Conservation (phyloP, 2,888 invertebrate species). For the Euphydryas editha region DNA sequence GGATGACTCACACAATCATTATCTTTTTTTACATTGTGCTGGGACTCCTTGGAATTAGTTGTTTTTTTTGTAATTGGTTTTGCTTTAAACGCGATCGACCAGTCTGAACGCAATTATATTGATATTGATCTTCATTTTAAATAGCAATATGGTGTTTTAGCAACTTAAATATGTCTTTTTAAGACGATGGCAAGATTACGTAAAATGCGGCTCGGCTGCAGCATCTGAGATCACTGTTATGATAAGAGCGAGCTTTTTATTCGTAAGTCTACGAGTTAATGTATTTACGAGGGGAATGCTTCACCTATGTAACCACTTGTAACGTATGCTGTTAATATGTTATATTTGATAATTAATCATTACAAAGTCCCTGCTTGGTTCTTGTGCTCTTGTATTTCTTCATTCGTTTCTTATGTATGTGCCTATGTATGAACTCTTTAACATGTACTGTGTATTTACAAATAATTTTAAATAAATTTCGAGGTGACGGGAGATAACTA, state of each 20-base stretch:
- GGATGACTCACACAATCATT: conserved; percentile 17
- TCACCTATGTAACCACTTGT: conserved; percentile 21
- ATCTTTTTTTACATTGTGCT: conserved; percentile 2
- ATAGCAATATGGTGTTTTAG: background rate
- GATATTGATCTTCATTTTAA: background rate
- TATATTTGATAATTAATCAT: background rate
- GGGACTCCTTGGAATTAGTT: background rate
- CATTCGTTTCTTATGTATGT: background rate
- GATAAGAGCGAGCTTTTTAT: conserved; percentile 6
- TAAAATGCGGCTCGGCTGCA: conserved; percentile 31
- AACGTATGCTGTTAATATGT: conserved; percentile 11
- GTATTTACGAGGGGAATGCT: conserved; percentile 1
- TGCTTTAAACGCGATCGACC: background rate
- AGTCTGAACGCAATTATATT: background rate
- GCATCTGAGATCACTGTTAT: conserved; percentile 16
- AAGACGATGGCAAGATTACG: conserved; percentile 20
- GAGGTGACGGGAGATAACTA: conserved; percentile 4
- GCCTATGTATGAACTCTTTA: background rate
- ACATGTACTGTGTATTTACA: too few relatives aligned
- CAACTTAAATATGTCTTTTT: background rate
- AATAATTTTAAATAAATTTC: background rate
- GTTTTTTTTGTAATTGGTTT: background rate
- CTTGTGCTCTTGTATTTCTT: background rate
- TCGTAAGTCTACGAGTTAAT: conserved; percentile 10
- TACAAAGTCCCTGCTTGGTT: background rate